Evolutionary conservation across 1,140 invertebrate species (phyloP), one percentile per base, ranked within the genome.

Genomic region (Trichogramma pretiosum): DNA sequence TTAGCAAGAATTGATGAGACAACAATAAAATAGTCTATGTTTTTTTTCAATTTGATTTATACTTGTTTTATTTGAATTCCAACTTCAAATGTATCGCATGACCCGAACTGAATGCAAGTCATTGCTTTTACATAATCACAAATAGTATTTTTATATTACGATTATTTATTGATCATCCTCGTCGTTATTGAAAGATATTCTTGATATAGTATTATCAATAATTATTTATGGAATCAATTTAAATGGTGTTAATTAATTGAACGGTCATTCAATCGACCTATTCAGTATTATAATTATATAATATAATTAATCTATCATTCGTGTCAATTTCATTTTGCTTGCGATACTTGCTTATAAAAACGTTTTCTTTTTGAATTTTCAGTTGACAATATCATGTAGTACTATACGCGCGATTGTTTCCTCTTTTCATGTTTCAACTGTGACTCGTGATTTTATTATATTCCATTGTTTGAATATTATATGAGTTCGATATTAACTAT

Each of bases 1-100:
- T 43, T 46, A 52, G 43, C 37, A 48, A 55, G 24, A 48, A 48
- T 52, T 54, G 50, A 59, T 60, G 54, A 55, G 50, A 59, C 51
- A 67, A 65, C 61, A 70, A 70, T 68, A 65, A 66, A 56, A 68
- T 60, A 71, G 59, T 70, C 62, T 67, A 58, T 53, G 58, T 64
- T 59, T 55, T 64, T 60, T 64, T 70, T 68, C 59, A 68, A 57
- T 70, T 68, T 72, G 56, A 72, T 67, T 70, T 68, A 68, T 63
- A 70, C 69, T 70, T 63, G 61, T 72, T 70, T 72, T 72, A 72
- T 72, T 72, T 68, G 59, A 70, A 68, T 71, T 69, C 60, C 63
- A 70, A 67, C 65, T 64, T 70, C 64, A 69, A 70, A 70, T 66
- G 60, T 68, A 62, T 66, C 61, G 61, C 64, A 65, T 67, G 66